A percentile compares a stretch with the other conserved stretches of the same genome.
These are phyloP conservation scores for Bradypus variegatus DNA, from an alignment of 2,797 vertebrate species.

Conservation along the genomic window DNA sequence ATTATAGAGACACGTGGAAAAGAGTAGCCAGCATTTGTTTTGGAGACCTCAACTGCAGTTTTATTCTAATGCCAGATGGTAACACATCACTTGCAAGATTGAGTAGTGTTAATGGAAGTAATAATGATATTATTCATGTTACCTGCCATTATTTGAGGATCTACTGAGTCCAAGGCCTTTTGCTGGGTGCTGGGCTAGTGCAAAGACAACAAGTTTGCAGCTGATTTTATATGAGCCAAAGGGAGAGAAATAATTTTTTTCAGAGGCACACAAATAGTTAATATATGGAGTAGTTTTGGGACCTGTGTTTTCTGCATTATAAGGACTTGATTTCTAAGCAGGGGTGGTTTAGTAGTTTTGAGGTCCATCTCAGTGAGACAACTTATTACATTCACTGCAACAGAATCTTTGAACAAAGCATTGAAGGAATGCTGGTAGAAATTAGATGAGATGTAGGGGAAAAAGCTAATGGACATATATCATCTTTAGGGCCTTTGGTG, in stretches of 20 bases:
- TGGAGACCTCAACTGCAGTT: background rate
- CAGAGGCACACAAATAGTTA: background rate
- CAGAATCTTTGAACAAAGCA: background rate
- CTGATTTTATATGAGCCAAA: background rate
- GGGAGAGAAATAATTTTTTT: background rate
- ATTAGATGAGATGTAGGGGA: accelerated
- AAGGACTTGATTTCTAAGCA: background rate
- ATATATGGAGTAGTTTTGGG: background rate
- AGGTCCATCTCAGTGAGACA: background rate
- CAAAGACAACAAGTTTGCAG: background rate
- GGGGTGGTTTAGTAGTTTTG: background rate
- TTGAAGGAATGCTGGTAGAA: no score
- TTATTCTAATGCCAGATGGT: background rate
- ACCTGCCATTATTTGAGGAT: background rate
- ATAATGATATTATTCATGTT: background rate
- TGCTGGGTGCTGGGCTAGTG: background rate
- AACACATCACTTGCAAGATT: background rate
- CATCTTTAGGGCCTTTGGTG: no score
- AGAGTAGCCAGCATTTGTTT: background rate
- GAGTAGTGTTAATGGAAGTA: background rate
- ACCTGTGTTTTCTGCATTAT: background rate
- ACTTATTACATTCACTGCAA: no score
- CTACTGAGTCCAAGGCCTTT: background rate
- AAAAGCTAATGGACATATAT: background rate
- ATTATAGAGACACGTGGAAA: background rate